Evolutionary conservation across 2,113 vertebrate genomes (phyloP).

Genomic region (Podarcis cretensis): DNA sequence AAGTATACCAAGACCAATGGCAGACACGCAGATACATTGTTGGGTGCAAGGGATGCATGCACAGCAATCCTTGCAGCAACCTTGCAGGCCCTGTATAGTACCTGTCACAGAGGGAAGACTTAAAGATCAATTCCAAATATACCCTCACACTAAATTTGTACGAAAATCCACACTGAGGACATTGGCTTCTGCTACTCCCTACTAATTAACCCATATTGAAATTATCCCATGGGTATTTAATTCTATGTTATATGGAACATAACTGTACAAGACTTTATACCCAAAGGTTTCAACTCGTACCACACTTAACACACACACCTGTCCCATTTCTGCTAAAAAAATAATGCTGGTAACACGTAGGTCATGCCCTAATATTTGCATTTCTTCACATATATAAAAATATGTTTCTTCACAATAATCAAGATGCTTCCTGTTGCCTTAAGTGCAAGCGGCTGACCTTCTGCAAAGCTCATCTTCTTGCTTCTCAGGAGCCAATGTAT

Average conservation of each 20-base stretch:
- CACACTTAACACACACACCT: background rate
- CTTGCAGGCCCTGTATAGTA: conserved; percentile 28
- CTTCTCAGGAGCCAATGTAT: background rate
- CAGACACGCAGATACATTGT: conserved; percentile 55
- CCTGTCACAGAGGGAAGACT: background rate
- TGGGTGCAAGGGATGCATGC: conserved; percentile 31
- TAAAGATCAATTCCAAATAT: background rate
- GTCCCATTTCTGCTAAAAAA: background rate
- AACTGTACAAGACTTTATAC: background rate
- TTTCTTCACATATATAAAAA: background rate
- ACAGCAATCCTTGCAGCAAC: background rate
- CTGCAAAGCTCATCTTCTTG: background rate
- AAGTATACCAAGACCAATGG: conserved; percentile 50
- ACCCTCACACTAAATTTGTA: background rate
- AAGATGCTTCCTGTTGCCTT: background rate
- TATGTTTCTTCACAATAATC: background rate
- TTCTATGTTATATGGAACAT: background rate
- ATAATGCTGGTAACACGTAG: background rate
- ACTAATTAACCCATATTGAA: background rate
- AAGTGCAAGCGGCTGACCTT: background rate
- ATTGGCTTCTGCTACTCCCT: background rate
- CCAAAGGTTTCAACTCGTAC: background rate
- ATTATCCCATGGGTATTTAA: background rate
- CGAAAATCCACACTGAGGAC: background rate
- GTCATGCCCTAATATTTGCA: background rate